phyloP scores from a whole-genome alignment of 2,888 invertebrate genomes.

The Drosophila parthenogenetica region DNA sequence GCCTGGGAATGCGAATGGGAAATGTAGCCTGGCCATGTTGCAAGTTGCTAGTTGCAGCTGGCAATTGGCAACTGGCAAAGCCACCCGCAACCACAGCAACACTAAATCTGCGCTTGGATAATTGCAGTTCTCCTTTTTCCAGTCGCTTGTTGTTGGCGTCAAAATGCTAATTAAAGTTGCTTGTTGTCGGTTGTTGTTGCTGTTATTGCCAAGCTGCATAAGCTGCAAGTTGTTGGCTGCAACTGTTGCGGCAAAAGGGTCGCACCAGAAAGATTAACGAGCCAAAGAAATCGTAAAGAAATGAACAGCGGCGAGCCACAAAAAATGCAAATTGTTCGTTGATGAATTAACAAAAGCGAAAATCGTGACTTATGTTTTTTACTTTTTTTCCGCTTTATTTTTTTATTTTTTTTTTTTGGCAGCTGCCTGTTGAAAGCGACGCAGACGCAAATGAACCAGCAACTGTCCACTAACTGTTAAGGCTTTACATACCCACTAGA shows the following conservation, averaged over 20 bases:
- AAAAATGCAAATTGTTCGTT: constrained; percentile 81
- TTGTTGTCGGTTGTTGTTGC: constrained; percentile 57
- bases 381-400: too few species aligned
- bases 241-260: constrained; percentile 50
- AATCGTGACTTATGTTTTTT: constrained; percentile 80
- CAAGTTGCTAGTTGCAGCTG: constrained; percentile 41
- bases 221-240: constrained; percentile 18
- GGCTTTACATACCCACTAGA: constrained; percentile 36
- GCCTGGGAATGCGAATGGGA: constrained; percentile 49
- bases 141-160: constrained; percentile 61
- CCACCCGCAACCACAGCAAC: constrained; percentile 67
- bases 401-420: constrained; percentile 59
- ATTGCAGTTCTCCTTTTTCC: constrained; percentile 55
- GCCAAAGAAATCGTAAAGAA: constrained; percentile 77
- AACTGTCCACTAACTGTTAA: constrained; percentile 60
- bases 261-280: constrained; percentile 75
- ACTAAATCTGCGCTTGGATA: constrained; percentile 41
- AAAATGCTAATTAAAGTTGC: constrained; percentile 79
- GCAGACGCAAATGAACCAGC: constrained; percentile 42
- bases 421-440: constrained; percentile 68
- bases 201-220: constrained; percentile 20
- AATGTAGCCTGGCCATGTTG: constrained; percentile 54
- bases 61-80: constrained; percentile 49
- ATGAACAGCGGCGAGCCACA: constrained; percentile 60
- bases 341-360: constrained; percentile 82